phyloP scores from a whole-genome alignment of 1,140 invertebrate genomes.

The Bombus difficillimus region DNA sequence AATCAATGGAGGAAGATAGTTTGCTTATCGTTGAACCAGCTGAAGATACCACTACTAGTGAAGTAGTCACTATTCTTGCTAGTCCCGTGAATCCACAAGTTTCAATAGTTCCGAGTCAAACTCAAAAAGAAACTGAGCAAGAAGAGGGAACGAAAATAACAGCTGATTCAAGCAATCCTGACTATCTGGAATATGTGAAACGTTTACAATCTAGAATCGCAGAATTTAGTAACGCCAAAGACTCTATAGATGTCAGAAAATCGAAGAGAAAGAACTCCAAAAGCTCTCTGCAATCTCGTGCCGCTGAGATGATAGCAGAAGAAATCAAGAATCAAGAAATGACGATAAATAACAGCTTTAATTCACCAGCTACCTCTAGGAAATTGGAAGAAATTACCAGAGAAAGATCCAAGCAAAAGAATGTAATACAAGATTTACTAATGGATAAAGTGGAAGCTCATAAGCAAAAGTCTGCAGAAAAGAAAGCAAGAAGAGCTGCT shows the following conservation, averaged over 20 bases:
- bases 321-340: constrained; percentile 75
- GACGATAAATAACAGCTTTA: constrained; percentile 66
- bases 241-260: constrained; percentile 88
- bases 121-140: constrained; percentile 15
- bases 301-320: constrained; percentile 80
- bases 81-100: constrained; percentile 82
- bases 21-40: constrained; percentile 80
- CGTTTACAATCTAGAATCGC: constrained; percentile 87
- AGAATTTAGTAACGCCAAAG: constrained; percentile 88
- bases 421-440: constrained; percentile 89
- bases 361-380: constrained; percentile 82
- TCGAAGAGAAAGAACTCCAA: constrained; percentile 85
- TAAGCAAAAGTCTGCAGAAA: constrained; percentile 86
- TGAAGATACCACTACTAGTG: constrained; percentile 85
- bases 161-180: constrained; percentile 78
- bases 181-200: constrained; percentile 87
- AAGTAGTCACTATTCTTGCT: constrained; percentile 83
- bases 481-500: constrained; percentile 81
- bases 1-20: constrained; percentile 85
- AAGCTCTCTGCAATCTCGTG: constrained; percentile 65
- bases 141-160: constrained; percentile 49
- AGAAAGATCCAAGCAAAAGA: constrained; percentile 87
- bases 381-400: constrained; percentile 87
- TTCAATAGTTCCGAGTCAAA: constrained; percentile 46
- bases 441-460: constrained; percentile 90